Evolutionary conservation across 2,888 invertebrate species (phyloP).

Genomic region (Lutraria lutraria): DNA sequence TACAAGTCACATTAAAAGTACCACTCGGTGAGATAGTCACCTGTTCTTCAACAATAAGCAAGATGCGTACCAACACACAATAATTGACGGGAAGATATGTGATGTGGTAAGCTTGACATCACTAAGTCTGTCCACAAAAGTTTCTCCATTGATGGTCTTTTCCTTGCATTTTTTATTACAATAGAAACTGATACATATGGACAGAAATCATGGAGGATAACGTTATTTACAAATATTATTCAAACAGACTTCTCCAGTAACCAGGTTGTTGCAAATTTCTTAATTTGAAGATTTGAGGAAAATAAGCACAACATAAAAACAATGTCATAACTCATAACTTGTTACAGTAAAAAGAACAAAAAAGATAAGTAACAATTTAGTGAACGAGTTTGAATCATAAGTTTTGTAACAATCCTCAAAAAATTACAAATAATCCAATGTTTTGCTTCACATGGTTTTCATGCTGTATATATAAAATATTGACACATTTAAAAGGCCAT

Average conservation of each 20-base stretch:
- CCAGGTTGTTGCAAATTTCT: too few relatives aligned
- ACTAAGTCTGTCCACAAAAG: background rate
- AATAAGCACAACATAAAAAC: too few relatives aligned
- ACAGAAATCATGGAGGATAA: too few relatives aligned
- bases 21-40: background rate
- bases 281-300: too few relatives aligned
- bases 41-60: background rate
- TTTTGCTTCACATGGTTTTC: background rate
- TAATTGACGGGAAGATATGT: background rate
- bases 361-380: too few relatives aligned
- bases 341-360: too few relatives aligned
- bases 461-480: background rate
- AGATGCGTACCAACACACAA: background rate
- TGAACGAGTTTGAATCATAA: background rate
- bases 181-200: too few relatives aligned
- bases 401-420: background rate
- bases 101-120: background rate
- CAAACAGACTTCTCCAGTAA: too few relatives aligned
- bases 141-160: too few relatives aligned
- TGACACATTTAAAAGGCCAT: background rate
- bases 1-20: constrained; percentile 15
- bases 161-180: too few relatives aligned
- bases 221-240: too few relatives aligned
- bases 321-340: too few relatives aligned
- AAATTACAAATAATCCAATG: background rate